Percentiles rank a stretch among this genome's conserved stretches.
These are phyloP conservation scores for Dicerorhinus sumatrensis DNA, from an alignment of 2,113 vertebrate genomes.

Conservation along the genomic window DNA sequence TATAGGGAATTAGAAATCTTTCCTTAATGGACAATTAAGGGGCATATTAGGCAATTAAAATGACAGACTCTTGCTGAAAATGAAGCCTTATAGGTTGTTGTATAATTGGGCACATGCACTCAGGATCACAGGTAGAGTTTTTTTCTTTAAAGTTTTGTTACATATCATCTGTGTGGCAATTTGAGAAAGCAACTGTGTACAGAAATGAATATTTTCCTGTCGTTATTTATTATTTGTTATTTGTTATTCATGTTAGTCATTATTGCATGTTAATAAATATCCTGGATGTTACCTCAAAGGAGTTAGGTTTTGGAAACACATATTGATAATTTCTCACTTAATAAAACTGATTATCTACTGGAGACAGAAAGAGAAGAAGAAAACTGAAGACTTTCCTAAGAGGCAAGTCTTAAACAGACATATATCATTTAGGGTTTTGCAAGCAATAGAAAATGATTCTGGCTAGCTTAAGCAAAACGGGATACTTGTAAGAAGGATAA, in stretches of 20 bases:
- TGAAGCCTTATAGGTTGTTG: not conserved
- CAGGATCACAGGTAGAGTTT: not conserved
- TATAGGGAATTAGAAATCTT: not conserved
- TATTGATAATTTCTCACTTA: not conserved
- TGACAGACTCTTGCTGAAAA: constrained; percentile 55
- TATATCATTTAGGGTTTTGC: not conserved
- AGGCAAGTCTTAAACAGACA: not conserved
- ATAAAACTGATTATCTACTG: not conserved
- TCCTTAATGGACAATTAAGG: not conserved
- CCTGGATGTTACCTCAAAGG: not conserved
- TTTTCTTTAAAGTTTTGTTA: not conserved
- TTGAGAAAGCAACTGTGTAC: not conserved
- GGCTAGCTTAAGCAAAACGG: not conserved
- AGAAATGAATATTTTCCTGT: not conserved
- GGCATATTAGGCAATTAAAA: not conserved
- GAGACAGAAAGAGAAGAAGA: not conserved
- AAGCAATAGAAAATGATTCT: not conserved
- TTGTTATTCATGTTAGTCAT: not conserved
- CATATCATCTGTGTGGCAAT: not conserved
- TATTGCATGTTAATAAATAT: not conserved
- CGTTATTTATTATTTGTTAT: not conserved
- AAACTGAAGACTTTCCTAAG: not conserved
- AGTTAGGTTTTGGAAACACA: not conserved
- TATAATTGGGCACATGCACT: constrained; percentile 56
- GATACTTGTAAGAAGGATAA: not conserved